Percentiles rank a stretch among this genome's conserved stretches.
Evolutionary conservation across 2,797 vertebrate species (phyloP).

Genomic region (Molossus alvarezi): DNA sequence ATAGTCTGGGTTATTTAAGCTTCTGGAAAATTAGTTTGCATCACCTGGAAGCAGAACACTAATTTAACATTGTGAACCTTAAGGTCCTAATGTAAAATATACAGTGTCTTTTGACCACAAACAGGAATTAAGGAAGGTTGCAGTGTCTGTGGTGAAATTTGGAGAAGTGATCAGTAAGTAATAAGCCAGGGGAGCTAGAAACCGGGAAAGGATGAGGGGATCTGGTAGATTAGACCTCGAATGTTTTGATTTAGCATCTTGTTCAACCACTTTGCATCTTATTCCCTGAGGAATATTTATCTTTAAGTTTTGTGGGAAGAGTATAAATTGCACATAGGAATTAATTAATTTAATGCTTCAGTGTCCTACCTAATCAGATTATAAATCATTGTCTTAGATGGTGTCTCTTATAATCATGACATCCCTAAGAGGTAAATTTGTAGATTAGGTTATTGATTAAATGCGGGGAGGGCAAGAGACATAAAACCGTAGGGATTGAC

Average conservation of each 20-base stretch:
- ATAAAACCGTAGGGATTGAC: constrained; percentile 33
- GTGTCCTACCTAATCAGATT: constrained; percentile 79
- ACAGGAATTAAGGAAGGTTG: constrained; percentile 39
- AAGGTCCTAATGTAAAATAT: constrained; percentile 49
- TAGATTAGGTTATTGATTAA: constrained; percentile 84
- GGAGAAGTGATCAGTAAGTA: constrained; percentile 55
- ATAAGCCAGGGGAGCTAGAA: constrained; percentile 18
- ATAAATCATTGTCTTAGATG: constrained; percentile 80
- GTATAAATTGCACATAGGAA: constrained; percentile 78
- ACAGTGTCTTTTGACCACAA: constrained; percentile 35
- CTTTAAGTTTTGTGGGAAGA: constrained; percentile 74
- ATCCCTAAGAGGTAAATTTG: constrained; percentile 80
- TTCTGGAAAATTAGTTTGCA: constrained; percentile 75
- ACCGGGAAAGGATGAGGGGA: neutral
- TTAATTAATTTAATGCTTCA: constrained; percentile 85
- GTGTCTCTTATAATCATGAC: constrained; percentile 73
- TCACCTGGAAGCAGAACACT: constrained; percentile 43
- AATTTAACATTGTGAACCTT: constrained; percentile 68
- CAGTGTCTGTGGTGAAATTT: constrained; percentile 57
- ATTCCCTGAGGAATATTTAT: constrained; percentile 72
- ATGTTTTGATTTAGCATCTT: constrained; percentile 69
- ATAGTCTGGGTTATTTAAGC: constrained; percentile 50
- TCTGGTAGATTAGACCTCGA: neutral
- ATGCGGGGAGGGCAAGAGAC: constrained; percentile 66
- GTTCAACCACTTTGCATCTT: constrained; percentile 50